Conservation (phyloP, 1,140 invertebrate species). For the Neodiprion pinetum region DNA sequence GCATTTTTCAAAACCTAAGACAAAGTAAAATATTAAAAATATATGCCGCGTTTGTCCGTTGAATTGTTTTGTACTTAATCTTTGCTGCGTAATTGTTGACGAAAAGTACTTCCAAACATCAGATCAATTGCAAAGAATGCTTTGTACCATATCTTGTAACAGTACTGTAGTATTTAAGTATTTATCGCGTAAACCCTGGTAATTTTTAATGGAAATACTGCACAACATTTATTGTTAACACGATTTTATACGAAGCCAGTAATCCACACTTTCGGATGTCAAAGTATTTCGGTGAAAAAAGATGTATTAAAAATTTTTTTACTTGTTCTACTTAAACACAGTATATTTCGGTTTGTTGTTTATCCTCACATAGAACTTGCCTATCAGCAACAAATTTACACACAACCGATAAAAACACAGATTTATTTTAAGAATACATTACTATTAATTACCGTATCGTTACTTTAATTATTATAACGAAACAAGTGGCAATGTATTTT, state of each 20-base stretch:
- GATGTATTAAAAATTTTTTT: conserved; percentile 7
- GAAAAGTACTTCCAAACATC: not conserved
- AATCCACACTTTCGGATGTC: not conserved
- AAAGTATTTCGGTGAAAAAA: too few relatives aligned
- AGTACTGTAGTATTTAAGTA: not conserved
- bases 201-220: too few relatives aligned
- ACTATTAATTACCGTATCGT: conserved; percentile 61
- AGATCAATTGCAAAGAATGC: too few relatives aligned
- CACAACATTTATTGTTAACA: not conserved
- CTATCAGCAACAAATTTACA: conserved; percentile 46
- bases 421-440: conserved; percentile 54
- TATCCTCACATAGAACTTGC: conserved; percentile 51
- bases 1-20: not conserved
- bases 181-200: not conserved
- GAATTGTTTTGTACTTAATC: not conserved
- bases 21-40: not conserved
- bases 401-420: conserved; percentile 45
- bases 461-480: conserved; percentile 62
- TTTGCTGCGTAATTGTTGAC: not conserved
- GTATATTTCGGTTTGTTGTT: conserved; percentile 42
- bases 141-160: not conserved
- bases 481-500: conserved; percentile 79
- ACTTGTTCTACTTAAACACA: conserved; percentile 27
- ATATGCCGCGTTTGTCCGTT: not conserved
- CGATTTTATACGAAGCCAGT: not conserved